Conservation (phyloP, 2,113 vertebrate species). For the Siphamia tubifer region DNA sequence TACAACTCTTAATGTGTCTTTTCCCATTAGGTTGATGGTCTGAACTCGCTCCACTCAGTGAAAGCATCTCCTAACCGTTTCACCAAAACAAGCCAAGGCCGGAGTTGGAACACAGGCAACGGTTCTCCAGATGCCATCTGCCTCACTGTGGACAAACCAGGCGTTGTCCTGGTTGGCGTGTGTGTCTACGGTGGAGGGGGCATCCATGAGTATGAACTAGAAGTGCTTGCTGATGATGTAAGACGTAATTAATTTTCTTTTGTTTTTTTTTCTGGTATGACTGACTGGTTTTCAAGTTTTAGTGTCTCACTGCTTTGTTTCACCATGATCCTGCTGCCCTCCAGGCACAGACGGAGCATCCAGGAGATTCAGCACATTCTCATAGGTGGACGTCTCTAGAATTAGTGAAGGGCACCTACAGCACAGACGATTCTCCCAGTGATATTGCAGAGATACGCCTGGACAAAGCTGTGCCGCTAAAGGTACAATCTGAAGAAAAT, state of each 20-base stretch:
- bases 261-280: neutral
- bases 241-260: constrained; percentile 52
- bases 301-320: neutral
- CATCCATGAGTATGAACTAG: constrained; percentile 97
- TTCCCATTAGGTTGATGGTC: constrained; percentile 86
- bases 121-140: constrained; percentile 98
- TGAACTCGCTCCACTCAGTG: constrained; percentile 95
- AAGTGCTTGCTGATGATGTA: constrained; percentile 97
- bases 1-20: neutral
- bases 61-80: constrained; percentile 96
- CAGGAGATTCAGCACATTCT: constrained; percentile 93
- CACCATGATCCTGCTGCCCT: neutral
- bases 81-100: constrained; percentile 97
- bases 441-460: constrained; percentile 97
- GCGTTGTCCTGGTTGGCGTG: constrained; percentile 95
- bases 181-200: constrained; percentile 98
- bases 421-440: constrained; percentile 96
- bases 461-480: constrained; percentile 95
- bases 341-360: constrained; percentile 91
- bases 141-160: constrained; percentile 94
- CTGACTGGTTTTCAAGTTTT: neutral
- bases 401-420: constrained; percentile 97
- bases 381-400: constrained; percentile 98
- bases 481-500: constrained; percentile 78
- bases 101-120: constrained; percentile 99